These are phyloP conservation scores for Palythoa heliodiscus DNA, from an alignment of 92 coral and sea anemone genomes.

Conservation along the genomic window DNA sequence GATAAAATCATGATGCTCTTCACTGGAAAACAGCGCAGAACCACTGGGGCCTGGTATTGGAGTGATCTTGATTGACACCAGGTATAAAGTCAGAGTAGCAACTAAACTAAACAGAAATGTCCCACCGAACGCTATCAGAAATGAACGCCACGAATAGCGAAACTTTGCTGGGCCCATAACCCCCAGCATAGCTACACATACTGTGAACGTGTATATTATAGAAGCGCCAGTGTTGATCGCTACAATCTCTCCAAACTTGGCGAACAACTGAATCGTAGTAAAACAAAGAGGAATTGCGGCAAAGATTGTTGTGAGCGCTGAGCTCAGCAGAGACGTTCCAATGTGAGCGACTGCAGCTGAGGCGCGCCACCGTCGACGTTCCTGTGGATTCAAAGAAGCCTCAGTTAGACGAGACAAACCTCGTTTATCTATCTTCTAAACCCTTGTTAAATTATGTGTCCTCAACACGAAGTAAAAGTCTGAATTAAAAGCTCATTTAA, in stretches of 20 bases:
- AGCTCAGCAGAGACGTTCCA: slow-evolving; percentile 93
- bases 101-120: slow-evolving; percentile 45
- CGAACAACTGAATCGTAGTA: slow-evolving; percentile 89
- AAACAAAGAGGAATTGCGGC: slow-evolving; percentile 93
- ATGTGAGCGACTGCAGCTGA: slow-evolving; percentile 96
- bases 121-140: slow-evolving; percentile 50
- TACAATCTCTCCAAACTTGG: slow-evolving; percentile 96
- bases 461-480: no score
- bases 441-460: no score
- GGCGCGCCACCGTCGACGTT: slow-evolving; percentile 79
- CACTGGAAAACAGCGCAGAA: slow-evolving; percentile 61
- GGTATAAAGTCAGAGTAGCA: slow-evolving; percentile 51
- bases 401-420: not conserved
- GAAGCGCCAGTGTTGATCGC: slow-evolving; percentile 96
- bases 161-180: slow-evolving; percentile 82
- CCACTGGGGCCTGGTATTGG: slow-evolving; percentile 90
- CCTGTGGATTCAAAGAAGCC: slow-evolving; percentile 1
- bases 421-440: not conserved
- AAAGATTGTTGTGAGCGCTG: slow-evolving; percentile 90
- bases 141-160: slow-evolving; percentile 56
- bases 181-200: slow-evolving; percentile 81
- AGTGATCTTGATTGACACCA: slow-evolving; percentile 61
- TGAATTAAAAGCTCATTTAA: no score
- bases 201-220: slow-evolving; percentile 76
- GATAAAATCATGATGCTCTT: not conserved